These are phyloP conservation scores for Parambassis ranga DNA, from an alignment of 2,797 vertebrate genomes.

Conservation along the genomic window DNA sequence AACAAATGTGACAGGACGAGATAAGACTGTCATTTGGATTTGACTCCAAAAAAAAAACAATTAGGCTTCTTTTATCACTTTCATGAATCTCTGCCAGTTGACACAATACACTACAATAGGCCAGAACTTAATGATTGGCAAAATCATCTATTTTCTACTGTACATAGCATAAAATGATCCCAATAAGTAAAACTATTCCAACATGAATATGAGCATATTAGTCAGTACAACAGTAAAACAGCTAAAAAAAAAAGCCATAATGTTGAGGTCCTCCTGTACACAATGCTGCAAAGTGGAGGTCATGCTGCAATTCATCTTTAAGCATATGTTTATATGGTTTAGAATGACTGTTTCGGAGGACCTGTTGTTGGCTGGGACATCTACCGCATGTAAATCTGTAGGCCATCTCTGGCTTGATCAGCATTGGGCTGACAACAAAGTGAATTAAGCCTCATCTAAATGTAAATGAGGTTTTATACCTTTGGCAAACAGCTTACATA, in stretches of 20 bases:
- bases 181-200: constrained; percentile 61
- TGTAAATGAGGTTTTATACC: constrained; percentile 81
- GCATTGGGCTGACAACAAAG: constrained; percentile 75
- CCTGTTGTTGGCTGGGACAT: constrained; percentile 69
- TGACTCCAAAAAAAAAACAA: constrained; percentile 60
- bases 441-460: constrained; percentile 83
- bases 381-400: constrained; percentile 66
- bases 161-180: constrained; percentile 60
- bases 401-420: constrained; percentile 74
- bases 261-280: constrained; percentile 35
- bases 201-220: constrained; percentile 53
- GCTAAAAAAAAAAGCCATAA: constrained; percentile 60
- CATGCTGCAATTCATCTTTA: constrained; percentile 29
- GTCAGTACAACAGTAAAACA: constrained; percentile 45
- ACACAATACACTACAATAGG: constrained; percentile 60
- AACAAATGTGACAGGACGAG: constrained; percentile 66
- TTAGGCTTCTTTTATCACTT: constrained; percentile 61
- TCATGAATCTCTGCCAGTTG: constrained; percentile 59
- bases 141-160: constrained; percentile 38
- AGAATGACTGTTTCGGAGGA: constrained; percentile 35
- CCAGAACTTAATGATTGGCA: constrained; percentile 48
- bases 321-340: constrained; percentile 31
- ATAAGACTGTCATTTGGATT: constrained; percentile 74
- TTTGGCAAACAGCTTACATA: constrained; percentile 80
- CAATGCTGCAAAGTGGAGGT: constrained; percentile 53